Evolutionary conservation across 1,140 invertebrate genomes (phyloP).

Genomic region (Charaxes varanes): DNA sequence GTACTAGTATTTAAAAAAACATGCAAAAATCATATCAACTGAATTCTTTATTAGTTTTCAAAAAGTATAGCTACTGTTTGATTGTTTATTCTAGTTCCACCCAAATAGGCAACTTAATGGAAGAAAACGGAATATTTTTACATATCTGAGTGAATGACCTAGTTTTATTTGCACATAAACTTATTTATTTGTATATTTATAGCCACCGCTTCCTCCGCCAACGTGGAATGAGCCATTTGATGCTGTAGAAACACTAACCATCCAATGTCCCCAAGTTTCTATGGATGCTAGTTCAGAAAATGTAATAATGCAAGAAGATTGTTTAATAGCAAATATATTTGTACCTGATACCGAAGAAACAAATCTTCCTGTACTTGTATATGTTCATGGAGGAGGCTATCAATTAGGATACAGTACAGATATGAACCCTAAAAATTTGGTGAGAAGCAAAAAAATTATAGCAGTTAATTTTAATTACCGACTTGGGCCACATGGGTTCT

Average conservation of each 20-base stretch:
- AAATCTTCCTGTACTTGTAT: conserved; percentile 21
- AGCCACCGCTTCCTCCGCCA: conserved; percentile 27
- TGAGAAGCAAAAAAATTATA: conserved; percentile 23
- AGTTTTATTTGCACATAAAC: conserved; percentile 8
- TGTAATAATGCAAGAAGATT: conserved; percentile 2
- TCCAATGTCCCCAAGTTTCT: conserved; percentile 27
- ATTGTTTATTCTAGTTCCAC: no score
- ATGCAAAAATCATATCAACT: no score
- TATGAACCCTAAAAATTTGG: conserved; percentile 15
- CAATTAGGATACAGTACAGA: conserved; percentile 11
- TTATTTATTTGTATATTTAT: no score
- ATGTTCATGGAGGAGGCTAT: conserved; percentile 22
- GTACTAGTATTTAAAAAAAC: no score
- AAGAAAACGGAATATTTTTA: no score
- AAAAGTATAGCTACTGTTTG: no score
- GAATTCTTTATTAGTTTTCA: no score
- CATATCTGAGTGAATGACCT: no score
- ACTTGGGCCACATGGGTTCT: conserved; percentile 30
- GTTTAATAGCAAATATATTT: conserved; percentile 23
- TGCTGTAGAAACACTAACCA: conserved; percentile 19
- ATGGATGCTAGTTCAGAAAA: neutral
- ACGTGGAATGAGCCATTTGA: conserved; percentile 20
- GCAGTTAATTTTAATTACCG: conserved; percentile 35
- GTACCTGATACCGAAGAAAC: conserved; percentile 17
- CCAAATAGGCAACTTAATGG: no score